phyloP scores from a whole-genome alignment of 2,888 invertebrate species.

The Actias luna region DNA sequence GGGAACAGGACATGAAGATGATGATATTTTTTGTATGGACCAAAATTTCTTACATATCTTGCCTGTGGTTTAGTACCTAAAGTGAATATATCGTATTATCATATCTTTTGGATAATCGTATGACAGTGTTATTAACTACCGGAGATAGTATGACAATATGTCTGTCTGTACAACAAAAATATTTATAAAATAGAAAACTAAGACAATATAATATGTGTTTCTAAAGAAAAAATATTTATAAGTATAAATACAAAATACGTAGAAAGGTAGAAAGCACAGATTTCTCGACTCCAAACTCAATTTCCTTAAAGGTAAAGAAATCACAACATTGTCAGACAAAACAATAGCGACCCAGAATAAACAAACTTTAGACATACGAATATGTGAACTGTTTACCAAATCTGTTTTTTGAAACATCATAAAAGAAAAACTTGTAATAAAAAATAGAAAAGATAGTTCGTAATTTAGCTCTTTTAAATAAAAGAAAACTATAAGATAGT shows the following conservation, averaged over 20 bases:
- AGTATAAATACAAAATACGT: conserved; percentile 19
- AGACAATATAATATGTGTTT: neutral
- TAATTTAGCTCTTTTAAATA: conserved; percentile 22
- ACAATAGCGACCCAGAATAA: conserved; percentile 5
- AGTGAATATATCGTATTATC: no score
- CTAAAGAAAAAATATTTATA: conserved; percentile 25
- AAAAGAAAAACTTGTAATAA: neutral
- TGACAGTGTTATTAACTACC: no score
- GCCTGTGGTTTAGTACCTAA: no score
- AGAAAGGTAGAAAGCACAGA: conserved; percentile 11
- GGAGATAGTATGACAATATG: no score
- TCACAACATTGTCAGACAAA: conserved; percentile 2
- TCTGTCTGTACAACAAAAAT: no score
- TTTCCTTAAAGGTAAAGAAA: neutral
- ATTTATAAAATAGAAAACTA: neutral
- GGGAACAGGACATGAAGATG: no score
- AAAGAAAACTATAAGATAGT: conserved; percentile 54
- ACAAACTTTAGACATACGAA: neutral
- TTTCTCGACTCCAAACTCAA: conserved; percentile 15
- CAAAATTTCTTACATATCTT: no score
- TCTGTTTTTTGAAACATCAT: neutral
- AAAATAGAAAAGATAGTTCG: conserved; percentile 5
- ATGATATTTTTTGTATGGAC: no score
- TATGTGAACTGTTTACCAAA: neutral
- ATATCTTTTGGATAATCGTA: no score